Base-by-base conservation (phyloP, 2,797 vertebrate species). In the Smutsia gigantea region DNA sequence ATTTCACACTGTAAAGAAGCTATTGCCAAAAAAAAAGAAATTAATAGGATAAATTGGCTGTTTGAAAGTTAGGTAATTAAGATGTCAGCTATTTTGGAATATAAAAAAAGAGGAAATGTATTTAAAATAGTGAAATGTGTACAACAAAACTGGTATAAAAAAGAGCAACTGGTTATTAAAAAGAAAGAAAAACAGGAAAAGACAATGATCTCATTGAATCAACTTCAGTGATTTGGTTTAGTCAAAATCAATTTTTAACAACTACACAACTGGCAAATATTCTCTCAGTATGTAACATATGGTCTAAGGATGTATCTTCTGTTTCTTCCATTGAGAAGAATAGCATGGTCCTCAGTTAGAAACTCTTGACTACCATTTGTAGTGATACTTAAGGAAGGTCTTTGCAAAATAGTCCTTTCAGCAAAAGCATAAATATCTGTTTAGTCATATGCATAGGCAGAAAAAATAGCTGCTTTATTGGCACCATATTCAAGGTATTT, bases 391-490 rank as follows among this genome's bases (percentile, higher is more conserved):
- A 49, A 83, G 64, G 23, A 92, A 93, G 21, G 18, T 87, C 55
- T 92, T 94, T 61, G 72, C 64, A 97, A 93, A 97, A 95, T 68
- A 95, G 71, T 18, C 31, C 7, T 75, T 75, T 95, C n/a, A 86
- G 15, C 46, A 83, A 93, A 77, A 92, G n/a, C 25, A 55, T 66
- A 71, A 0, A 87, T 94, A 96, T 95, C 39, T 87, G 21, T 83
- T 96, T 64, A 86, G 82, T 63, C 18, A 14, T 7, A 46, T 63
- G 39, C 34, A 86, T 42, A 93, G 64, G n/a, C 81, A 86, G 51
- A 90, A 86, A 84, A 86, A 96, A 92, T 59, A 85, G 21, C 63
- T 51, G n/a, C 34, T 92, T 69, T 69, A 77, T 31, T 75, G 39
- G 15, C 25, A 72, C 39, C 6, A 2, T 57, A 66, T 74, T 66